These are phyloP conservation scores for Pluvianellus socialis DNA, from an alignment of 2,113 vertebrate genomes.

Conservation along the genomic window DNA sequence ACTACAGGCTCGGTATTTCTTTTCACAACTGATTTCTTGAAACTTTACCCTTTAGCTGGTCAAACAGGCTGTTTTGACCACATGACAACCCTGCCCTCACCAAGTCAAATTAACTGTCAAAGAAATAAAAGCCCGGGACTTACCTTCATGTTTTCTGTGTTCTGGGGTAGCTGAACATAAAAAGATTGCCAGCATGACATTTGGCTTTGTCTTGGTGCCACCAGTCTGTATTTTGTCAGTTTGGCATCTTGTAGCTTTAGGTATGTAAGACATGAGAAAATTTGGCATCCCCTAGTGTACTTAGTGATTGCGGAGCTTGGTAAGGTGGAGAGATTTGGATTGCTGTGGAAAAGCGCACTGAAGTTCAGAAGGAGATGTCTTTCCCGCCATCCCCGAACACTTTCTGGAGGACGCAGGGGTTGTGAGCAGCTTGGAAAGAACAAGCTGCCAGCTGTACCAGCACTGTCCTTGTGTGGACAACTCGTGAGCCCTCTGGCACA, in stretches of 20 bases:
- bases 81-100: not conserved
- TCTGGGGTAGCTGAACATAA: not conserved
- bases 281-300: not conserved
- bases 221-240: not conserved
- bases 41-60: not conserved
- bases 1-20: not conserved
- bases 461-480: accelerated
- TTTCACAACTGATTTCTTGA: not conserved
- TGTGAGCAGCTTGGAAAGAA: not conserved
- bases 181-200: not conserved
- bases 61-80: not conserved
- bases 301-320: not conserved
- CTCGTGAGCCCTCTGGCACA: accelerated
- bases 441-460: not conserved
- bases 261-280: not conserved
- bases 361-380: not conserved
- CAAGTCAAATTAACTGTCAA: not conserved
- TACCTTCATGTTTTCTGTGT: not conserved
- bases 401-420: not conserved
- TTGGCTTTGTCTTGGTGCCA: not conserved
- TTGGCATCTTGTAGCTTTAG: not conserved
- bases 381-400: not conserved
- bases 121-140: not conserved
- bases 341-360: not conserved
- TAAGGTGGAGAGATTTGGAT: not conserved